phyloP scores from a whole-genome alignment of 2,888 invertebrate species.

The Nomada fabriciana region DNA sequence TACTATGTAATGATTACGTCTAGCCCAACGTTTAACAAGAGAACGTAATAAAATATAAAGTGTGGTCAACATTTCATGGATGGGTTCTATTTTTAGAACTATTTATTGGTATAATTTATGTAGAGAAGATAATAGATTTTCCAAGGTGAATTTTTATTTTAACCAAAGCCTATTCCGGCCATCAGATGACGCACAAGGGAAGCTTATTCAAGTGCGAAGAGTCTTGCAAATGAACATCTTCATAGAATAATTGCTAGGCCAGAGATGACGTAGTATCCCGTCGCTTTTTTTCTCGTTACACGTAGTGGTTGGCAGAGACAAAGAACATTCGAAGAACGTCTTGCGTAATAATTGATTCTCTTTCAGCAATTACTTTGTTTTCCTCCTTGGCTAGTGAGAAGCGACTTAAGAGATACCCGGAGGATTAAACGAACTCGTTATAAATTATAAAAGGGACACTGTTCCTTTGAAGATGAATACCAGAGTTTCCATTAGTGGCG shows the following conservation, averaged over 20 bases:
- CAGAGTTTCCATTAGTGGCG: not conserved
- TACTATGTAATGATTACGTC: too few relatives aligned
- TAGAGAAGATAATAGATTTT: too few relatives aligned
- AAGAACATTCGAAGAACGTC: conserved; percentile 10
- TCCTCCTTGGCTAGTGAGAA: conserved; percentile 3
- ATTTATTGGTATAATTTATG: too few relatives aligned
- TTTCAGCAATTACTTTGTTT: conserved; percentile 22
- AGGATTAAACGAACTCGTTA: conserved; percentile 14
- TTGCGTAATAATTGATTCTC: conserved; percentile 23
- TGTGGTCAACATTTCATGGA: too few relatives aligned
- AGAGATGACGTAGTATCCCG: not conserved
- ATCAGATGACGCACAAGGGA: not conserved
- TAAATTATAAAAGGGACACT: not conserved
- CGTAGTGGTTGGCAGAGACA: not conserved
- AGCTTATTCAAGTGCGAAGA: not conserved
- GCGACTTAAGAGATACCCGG: not conserved
- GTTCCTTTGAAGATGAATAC: not conserved
- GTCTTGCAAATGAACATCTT: not conserved
- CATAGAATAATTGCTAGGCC: not conserved
- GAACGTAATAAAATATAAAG: too few relatives aligned
- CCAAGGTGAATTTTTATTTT: too few relatives aligned
- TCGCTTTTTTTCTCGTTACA: not conserved
- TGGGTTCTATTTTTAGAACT: too few relatives aligned
- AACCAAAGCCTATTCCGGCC: not conserved
- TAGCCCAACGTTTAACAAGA: too few relatives aligned